A percentile compares a stretch with the other conserved stretches of the same genome.
These are phyloP conservation scores for Leucoptera coffeella DNA, from an alignment of 2,888 invertebrate species.

Conservation along the genomic window DNA sequence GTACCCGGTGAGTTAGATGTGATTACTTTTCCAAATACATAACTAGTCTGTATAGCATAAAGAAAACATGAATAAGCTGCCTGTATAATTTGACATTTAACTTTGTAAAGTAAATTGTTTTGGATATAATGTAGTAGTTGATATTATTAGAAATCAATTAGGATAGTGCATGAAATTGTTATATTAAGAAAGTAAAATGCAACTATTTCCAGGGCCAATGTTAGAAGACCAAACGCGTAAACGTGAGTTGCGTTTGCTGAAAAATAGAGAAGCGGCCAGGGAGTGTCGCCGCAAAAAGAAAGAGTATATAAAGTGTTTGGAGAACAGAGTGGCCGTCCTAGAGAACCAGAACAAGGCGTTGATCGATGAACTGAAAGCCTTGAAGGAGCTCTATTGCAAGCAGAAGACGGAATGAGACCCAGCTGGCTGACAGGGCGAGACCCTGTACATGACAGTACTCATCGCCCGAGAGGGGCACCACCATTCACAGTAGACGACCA, in stretches of 20 bases:
- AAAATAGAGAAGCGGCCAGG: constrained; percentile 97
- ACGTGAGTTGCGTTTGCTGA: constrained; percentile 86
- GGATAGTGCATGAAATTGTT: too few relatives aligned
- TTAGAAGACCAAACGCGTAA: constrained; percentile 91
- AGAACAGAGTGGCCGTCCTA: constrained; percentile 97
- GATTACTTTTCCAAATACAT: too few relatives aligned
- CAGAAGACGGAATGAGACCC: constrained; percentile 83
- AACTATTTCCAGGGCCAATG: constrained; percentile 45
- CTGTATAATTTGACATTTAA: too few relatives aligned
- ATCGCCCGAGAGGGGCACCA: too few relatives aligned
- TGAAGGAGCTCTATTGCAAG: constrained; percentile 96
- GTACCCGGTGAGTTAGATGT: constrained; percentile 84
- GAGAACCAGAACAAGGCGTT: constrained; percentile 99
- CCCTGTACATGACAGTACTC: too few relatives aligned
- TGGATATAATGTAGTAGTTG: too few relatives aligned
- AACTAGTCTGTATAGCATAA: too few relatives aligned
- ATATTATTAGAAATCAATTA: too few relatives aligned
- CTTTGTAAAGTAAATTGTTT: too few relatives aligned
- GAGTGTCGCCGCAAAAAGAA: constrained; percentile 99
- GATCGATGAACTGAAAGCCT: constrained; percentile 96
- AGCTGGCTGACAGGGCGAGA: constrained; percentile 45
- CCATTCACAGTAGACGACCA: too few relatives aligned
- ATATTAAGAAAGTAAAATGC: too few relatives aligned
- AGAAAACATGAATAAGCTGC: too few relatives aligned
- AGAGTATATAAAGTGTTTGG: constrained; percentile 99